These are phyloP conservation scores for Notocelia uddmanniana DNA, from an alignment of 2,888 invertebrate genomes.

Conservation along the genomic window DNA sequence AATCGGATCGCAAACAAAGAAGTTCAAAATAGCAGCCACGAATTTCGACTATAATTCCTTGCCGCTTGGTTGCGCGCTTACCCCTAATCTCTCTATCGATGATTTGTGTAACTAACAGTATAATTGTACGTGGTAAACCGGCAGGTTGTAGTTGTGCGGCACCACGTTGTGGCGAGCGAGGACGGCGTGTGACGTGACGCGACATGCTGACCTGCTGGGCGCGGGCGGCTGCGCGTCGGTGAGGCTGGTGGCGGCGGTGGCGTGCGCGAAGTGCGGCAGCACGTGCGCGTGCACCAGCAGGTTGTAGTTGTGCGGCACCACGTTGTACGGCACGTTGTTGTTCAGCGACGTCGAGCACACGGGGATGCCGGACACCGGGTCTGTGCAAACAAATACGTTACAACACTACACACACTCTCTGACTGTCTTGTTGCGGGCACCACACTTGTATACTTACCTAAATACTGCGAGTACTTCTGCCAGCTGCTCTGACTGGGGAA, in stretches of 20 bases:
- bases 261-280: constrained; percentile 87
- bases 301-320: constrained; percentile 91
- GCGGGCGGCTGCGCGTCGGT: constrained; percentile 76
- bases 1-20: no score
- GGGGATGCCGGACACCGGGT: constrained; percentile 91
- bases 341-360: constrained; percentile 87
- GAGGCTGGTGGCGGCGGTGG: constrained; percentile 70
- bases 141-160: no score
- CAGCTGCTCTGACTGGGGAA: constrained; percentile 96
- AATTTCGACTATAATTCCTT: no score
- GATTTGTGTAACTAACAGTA: no score
- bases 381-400: constrained; percentile 63
- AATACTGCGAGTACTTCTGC: constrained; percentile 92
- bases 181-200: constrained; percentile 91
- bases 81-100: no score
- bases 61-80: no score
- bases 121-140: no score
- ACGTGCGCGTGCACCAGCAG: constrained; percentile 91
- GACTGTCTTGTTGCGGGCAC: no score
- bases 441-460: constrained; percentile 85
- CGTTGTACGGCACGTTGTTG: constrained; percentile 84
- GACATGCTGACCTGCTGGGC: constrained; percentile 81
- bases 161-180: no score
- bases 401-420: no score
- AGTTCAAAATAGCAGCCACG: no score